Percentiles rank a stretch among this genome's conserved stretches.
Evolutionary conservation across 1,140 invertebrate genomes (phyloP).

Genomic region (Cyclargus thomasi): DNA sequence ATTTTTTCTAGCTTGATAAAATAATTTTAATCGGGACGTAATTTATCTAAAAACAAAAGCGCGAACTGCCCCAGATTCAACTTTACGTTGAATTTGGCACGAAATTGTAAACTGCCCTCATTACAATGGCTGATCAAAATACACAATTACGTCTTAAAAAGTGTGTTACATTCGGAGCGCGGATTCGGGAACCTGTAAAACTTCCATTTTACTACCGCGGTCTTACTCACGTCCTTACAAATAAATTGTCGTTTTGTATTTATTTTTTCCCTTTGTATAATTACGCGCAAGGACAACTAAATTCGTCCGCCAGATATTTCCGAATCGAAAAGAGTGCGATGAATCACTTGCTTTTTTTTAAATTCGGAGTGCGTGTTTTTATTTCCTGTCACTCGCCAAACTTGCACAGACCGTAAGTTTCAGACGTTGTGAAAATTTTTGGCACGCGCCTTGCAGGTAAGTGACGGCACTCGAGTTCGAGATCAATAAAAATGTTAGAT

Average conservation of each 20-base stretch:
- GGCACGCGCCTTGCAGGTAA: constrained; percentile 36
- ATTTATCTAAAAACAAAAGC: constrained; percentile 41
- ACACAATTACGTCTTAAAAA: background rate
- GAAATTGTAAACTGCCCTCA: constrained; percentile 72
- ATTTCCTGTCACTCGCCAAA: constrained; percentile 51
- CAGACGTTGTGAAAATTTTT: constrained; percentile 53
- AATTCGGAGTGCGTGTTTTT: constrained; percentile 50
- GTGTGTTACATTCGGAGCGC: background rate
- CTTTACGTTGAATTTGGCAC: constrained; percentile 66
- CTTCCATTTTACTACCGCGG: background rate
- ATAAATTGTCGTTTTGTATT: constrained; percentile 9
- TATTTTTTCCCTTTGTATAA: constrained; percentile 66
- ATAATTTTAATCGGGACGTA: background rate
- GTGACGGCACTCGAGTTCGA: constrained; percentile 7
- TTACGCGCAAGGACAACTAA: constrained; percentile 67
- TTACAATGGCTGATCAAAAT: constrained; percentile 49
- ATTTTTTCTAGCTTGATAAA: too few species aligned
- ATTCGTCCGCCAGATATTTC: constrained; percentile 61
- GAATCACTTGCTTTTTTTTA: constrained; percentile 61
- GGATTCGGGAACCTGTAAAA: background rate
- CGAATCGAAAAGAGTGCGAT: constrained; percentile 61
- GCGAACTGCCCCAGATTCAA: constrained; percentile 62
- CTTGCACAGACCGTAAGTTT: constrained; percentile 55
- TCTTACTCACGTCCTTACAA: constrained; percentile 4
- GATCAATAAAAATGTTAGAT: constrained; percentile 29